Base-by-base conservation (phyloP, 2,113 vertebrate genomes). In the Rallus limicola region DNA sequence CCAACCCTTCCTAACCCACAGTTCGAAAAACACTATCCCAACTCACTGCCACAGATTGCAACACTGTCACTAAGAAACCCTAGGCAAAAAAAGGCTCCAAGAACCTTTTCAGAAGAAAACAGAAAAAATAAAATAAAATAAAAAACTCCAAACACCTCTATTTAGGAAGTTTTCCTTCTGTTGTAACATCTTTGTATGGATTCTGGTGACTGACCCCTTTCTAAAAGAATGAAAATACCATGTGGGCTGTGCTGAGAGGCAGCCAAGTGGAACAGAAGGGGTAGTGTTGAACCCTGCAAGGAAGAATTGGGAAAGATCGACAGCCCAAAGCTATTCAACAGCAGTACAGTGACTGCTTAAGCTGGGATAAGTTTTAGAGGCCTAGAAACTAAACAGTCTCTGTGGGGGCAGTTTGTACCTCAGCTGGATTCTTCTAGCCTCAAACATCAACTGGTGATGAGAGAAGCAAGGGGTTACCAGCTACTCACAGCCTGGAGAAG, bases 251-350 rank as follows among this genome's bases (percentile, higher is more conserved):
- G 77, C 86, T 85, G 96, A 95, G 86, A 76, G 53, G 78, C 74
- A 92, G 96, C 96, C 96, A 97, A 97, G 81, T 76, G 50, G 96
- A 97, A 95, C 94, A 95, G 95, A 96, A 96, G 91, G 84, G 70
- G 81, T 21, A 71, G 91, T 79, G 89, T 36, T 72, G 96, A 92
- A 96, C 96, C 94, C 77, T 79, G 74, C 29, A 72, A 87, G 55
- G 72, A 71, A 91, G 74, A 92, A 87, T 92, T 71, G 79, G 86
- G 91, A 36, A 87, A 87, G 93, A 91, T 58, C 4, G 38, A 92
- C 89, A 82, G 91, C 69, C 86, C 82, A 75, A 88, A 96, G 93
- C 81, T 91, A 71, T 89, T 95, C 92, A 78, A 16, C 69, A 91
- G 88, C 91, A 94, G n/a, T 36, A 78, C 17, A 63, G 88, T 3